These are phyloP conservation scores for Strix aluco DNA, from an alignment of 2,113 vertebrate genomes.

Conservation along the genomic window DNA sequence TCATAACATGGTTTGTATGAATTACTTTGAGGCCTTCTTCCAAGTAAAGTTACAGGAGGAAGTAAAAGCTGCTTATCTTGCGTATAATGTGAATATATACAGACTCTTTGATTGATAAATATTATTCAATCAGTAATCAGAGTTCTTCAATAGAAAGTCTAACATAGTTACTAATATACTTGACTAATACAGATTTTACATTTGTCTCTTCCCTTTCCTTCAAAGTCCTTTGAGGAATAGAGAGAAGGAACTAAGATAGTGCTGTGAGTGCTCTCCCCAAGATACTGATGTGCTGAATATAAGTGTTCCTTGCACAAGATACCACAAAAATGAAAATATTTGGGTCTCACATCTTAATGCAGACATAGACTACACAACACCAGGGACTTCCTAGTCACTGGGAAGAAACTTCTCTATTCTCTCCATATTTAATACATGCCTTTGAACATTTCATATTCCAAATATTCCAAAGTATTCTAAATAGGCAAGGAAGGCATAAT, in stretches of 20 bases:
- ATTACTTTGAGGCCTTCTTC: not conserved
- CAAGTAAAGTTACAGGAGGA: not conserved
- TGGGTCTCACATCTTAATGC: not conserved
- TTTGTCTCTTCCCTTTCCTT: not conserved
- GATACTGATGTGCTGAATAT: not conserved
- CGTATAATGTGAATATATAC: not conserved
- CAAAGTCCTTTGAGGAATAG: not conserved
- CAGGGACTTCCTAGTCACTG: not conserved
- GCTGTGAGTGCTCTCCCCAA: not conserved
- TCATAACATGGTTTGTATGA: not conserved
- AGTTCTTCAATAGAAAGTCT: not conserved
- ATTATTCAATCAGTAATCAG: not conserved
- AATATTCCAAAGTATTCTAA: not conserved
- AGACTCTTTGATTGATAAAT: not conserved
- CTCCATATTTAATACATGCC: not conserved
- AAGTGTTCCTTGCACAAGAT: not conserved
- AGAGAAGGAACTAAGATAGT: not conserved
- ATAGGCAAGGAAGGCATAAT: not conserved
- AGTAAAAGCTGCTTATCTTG: not conserved
- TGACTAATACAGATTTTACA: not conserved
- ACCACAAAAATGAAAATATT: not conserved
- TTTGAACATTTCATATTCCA: conserved; percentile 13
- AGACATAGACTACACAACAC: not conserved
- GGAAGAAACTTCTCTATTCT: not conserved
- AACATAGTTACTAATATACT: not conserved